phyloP scores from a whole-genome alignment of 2,888 invertebrate species.

The Thera britannica region DNA sequence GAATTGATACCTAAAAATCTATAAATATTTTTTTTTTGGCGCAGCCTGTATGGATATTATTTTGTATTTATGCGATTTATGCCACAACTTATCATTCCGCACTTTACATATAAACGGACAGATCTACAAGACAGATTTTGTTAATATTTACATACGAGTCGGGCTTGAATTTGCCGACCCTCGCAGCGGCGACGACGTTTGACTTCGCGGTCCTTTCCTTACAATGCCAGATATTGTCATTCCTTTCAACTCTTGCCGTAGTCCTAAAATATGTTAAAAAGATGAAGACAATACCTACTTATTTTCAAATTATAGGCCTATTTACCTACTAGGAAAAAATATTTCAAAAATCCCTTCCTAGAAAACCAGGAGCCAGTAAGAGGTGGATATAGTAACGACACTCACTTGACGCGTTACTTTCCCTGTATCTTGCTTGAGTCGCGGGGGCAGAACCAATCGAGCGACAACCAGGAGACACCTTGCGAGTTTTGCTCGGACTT shows the following conservation, averaged over 20 bases:
- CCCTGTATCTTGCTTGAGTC: constrained; percentile 50
- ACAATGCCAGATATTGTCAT: constrained; percentile 49
- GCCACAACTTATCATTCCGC: no score
- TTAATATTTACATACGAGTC: constrained; percentile 44
- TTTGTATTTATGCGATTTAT: no score
- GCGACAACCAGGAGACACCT: constrained; percentile 31
- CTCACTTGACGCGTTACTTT: constrained; percentile 66
- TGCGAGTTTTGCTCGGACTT: constrained; percentile 20
- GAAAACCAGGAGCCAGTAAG: neutral
- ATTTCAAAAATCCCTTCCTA: no score
- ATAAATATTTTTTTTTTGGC: no score
- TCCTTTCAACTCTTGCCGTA: constrained; percentile 61
- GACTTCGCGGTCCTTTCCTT: constrained; percentile 42
- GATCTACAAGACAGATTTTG: neutral
- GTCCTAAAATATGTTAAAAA: constrained; percentile 44
- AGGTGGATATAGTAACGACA: constrained; percentile 3
- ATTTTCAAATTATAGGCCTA: no score
- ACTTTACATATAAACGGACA: neutral
- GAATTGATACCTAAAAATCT: no score
- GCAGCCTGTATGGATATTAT: no score
- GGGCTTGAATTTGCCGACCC: constrained; percentile 28
- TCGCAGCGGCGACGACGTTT: constrained; percentile 51
- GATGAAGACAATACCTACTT: neutral
- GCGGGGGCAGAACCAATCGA: constrained; percentile 26
- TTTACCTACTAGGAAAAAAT: no score